phyloP scores from a whole-genome alignment of 2,888 invertebrate genomes.

The Callyntrura sp. region DNA sequence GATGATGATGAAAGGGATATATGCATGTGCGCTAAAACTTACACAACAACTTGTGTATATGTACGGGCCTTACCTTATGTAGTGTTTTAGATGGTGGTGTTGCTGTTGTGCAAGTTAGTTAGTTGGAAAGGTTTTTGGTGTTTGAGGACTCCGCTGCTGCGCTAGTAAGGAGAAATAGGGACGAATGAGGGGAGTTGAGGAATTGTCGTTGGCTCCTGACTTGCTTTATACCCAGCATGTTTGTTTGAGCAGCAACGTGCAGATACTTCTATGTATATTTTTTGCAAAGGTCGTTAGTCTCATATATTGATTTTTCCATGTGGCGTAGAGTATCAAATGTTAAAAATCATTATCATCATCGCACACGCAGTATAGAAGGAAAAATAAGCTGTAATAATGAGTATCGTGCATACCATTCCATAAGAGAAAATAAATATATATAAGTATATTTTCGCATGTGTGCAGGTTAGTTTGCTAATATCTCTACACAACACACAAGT shows the following conservation, averaged over 20 bases:
- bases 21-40: too few relatives aligned
- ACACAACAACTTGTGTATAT: too few relatives aligned
- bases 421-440: not conserved
- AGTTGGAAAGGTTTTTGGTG: not conserved
- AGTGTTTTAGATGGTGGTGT: too few relatives aligned
- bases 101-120: not conserved
- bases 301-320: constrained; percentile 50
- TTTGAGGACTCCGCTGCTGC: not conserved
- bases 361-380: not conserved
- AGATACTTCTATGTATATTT: not conserved
- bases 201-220: not conserved
- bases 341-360: not conserved
- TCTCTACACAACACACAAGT: not conserved
- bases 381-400: not conserved
- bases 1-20: not conserved
- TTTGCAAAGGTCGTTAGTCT: constrained; percentile 64
- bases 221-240: not conserved
- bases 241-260: too few relatives aligned
- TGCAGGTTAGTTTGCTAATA: not conserved
- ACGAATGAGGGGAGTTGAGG: too few relatives aligned
- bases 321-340: not conserved
- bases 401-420: not conserved
- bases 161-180: too few relatives aligned
- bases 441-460: not conserved
- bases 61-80: too few relatives aligned